Evolutionary conservation across 53 echinoderm and acorn worm genomes (phyloP), one percentile per base, ranked within the genome.

Genomic region (Glandiceps talaboti): DNA sequence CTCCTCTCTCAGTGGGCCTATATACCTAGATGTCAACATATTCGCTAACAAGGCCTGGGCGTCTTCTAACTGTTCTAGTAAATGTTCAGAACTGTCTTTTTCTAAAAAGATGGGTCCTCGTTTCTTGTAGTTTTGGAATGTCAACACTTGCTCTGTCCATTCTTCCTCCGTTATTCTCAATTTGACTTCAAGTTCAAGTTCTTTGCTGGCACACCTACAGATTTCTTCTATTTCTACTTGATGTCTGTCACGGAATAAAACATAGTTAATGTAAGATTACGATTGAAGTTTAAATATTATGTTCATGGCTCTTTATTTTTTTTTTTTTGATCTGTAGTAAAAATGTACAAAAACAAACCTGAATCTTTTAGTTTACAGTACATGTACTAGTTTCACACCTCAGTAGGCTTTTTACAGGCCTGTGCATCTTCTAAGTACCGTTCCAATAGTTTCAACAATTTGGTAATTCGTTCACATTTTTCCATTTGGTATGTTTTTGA

Each of bases 111-210:
- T 97, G 26, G 97, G 97, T 14, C 97, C 97, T 64, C 97, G 85
- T 73, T 93, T 86, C 89, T 97, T 97, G 86, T 93, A 97, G 29
- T 91, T 85, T 73, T 89, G 80, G 87, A 97, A 97, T 75, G 91
- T 91, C 79, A 97, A 80, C 14, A 97, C 97, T 90, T 97, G 97
- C 75, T 97, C 97, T 27, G 97, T 97, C 97, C 97, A 97, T 32
- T 97, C 97, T 82, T 97, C 97, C 76, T 97, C 97, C 0, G 97
- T 97, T 82, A 97, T 89, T 1, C 97, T 85, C 29, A 97, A 88
- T 77, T 97, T 97, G 78, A 97, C 89, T 82, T 97, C 97, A 29
- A 97, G 81, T 76, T 97, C 97, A 74, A 91, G 91, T 82, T 97
- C 97, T 84, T 97, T 97, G 82, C 97, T 97, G 83, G 97, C 97